Evolutionary conservation across 2,888 invertebrate species (phyloP).

Genomic region (Linnaemya vulpina): DNA sequence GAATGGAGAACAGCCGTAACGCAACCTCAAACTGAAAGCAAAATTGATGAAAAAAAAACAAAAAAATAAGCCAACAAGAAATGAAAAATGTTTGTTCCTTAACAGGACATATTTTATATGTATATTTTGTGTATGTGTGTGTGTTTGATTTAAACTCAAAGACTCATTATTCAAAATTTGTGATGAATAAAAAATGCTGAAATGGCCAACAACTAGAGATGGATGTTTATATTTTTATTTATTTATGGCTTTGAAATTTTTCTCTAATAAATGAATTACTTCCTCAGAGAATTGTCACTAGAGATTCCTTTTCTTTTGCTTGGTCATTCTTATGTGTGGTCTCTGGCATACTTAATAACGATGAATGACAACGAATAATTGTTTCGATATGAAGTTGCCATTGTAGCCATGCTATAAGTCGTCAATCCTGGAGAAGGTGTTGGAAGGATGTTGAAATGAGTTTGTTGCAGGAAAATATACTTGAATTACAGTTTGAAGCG

Average conservation of each 20-base stretch:
- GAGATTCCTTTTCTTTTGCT: background rate
- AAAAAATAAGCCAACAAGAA: slow-evolving; percentile 49
- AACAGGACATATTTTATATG: slow-evolving; percentile 57
- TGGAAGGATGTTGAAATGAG: background rate
- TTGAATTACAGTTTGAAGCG: no score
- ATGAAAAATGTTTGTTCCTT: slow-evolving; percentile 64
- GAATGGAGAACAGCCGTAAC: slow-evolving; percentile 30
- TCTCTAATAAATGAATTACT: slow-evolving; percentile 74
- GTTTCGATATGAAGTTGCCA: background rate
- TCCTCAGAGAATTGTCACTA: slow-evolving; percentile 73
- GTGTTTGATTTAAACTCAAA: slow-evolving; percentile 59
- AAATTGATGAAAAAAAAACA: slow-evolving; percentile 30
- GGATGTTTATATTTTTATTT: slow-evolving; percentile 64
- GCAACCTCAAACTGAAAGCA: slow-evolving; percentile 24
- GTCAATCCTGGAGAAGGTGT: slow-evolving; percentile 32
- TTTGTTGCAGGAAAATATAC: background rate
- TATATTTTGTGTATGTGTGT: background rate
- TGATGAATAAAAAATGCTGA: slow-evolving; percentile 42
- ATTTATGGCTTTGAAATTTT: slow-evolving; percentile 72
- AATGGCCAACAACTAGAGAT: slow-evolving; percentile 45
- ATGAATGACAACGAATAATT: slow-evolving; percentile 58
- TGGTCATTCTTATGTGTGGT: slow-evolving; percentile 50
- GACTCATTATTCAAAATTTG: slow-evolving; percentile 69
- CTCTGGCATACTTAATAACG: slow-evolving; percentile 50
- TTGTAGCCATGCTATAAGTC: background rate